Conservation (phyloP, 2,797 vertebrate species). For the Amazona finschi region DNA sequence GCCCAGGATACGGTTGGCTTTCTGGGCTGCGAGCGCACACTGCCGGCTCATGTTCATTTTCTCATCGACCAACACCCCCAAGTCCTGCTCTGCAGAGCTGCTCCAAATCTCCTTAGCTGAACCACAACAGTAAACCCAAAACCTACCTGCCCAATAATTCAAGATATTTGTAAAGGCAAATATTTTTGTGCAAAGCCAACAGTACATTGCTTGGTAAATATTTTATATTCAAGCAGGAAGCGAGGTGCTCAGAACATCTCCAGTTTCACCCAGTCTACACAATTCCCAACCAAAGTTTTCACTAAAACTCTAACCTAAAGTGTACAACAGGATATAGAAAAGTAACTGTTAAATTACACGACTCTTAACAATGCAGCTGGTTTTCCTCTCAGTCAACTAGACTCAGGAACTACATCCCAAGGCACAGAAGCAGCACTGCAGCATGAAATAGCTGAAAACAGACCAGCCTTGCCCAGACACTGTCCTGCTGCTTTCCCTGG, state of each 20-base stretch:
- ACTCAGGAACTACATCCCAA: not conserved
- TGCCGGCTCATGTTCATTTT: too few relatives aligned
- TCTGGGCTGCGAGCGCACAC: too few relatives aligned
- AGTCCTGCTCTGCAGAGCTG: too few relatives aligned
- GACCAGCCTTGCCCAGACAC: fast-evolving
- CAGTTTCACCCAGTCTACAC: not conserved
- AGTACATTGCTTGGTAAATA: not conserved
- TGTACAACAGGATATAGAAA: not conserved
- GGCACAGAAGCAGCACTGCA: not conserved
- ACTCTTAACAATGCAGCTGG: not conserved
- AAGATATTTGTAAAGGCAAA: not conserved
- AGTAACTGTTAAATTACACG: too few relatives aligned
- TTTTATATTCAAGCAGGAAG: not conserved
- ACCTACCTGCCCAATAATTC: not conserved
- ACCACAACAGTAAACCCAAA: not conserved
- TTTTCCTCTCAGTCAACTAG: not conserved
- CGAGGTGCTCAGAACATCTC: not conserved
- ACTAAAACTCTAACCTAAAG: not conserved
- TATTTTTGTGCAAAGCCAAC: not conserved
- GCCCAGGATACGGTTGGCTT: too few relatives aligned
- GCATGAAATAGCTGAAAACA: not conserved
- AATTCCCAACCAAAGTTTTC: not conserved
- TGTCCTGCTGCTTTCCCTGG: not conserved
- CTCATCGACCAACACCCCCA: too few relatives aligned
- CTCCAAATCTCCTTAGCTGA: not conserved